Evolutionary conservation across 35 echinoderm and acorn worm species (phyloP), one percentile per base, ranked within the genome.

Genomic region (Heliocidaris tuberculata): DNA sequence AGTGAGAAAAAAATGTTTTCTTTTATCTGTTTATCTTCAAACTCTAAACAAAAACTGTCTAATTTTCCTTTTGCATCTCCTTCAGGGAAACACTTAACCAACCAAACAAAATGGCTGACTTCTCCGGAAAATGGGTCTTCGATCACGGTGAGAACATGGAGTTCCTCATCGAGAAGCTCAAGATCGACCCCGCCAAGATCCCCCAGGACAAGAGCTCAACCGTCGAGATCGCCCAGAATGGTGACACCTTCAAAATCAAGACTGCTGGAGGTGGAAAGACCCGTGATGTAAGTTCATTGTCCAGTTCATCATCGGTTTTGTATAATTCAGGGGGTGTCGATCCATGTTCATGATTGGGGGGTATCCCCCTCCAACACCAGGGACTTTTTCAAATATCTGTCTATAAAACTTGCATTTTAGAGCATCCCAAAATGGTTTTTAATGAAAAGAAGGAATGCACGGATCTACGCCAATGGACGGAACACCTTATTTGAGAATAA

Each of bases 41-140:
- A 52, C 50, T 52, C 50, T 52, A 3, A 52, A 52, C 13, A 6
- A 70, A 27, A 70, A 70, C 60, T 70, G n/a, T 78, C 65, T 4
- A 21, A 8, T 27, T 78, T 19, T n/a, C 65, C 4, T 12, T 30
- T 30, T 42, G 42, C 90, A 48, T 8, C 32, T 92, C 90, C 31
- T 92, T n/a, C 42, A 92, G 90, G 48, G 65, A 78, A 78, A 78
- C 61, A 31, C 88, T 90, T 2, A 95, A 95, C 88, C 49, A 48
- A 7, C 21, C 48, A 85, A 86, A 48, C 50, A 96, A 95, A 48
- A 97, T 97, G 96, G 95, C 94, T 30, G 94, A 92, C 86, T 86
- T 97, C n/a, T 95, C 65, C 29, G 97, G 97, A 93, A 97, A 96
- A 90, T 97, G 97, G 97, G 94, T 94, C 27, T 97, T 96, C 35